A percentile compares a stretch with the other conserved stretches of the same genome.
phyloP scores from a whole-genome alignment of 2,113 vertebrate species.

The Smithornis capensis region DNA sequence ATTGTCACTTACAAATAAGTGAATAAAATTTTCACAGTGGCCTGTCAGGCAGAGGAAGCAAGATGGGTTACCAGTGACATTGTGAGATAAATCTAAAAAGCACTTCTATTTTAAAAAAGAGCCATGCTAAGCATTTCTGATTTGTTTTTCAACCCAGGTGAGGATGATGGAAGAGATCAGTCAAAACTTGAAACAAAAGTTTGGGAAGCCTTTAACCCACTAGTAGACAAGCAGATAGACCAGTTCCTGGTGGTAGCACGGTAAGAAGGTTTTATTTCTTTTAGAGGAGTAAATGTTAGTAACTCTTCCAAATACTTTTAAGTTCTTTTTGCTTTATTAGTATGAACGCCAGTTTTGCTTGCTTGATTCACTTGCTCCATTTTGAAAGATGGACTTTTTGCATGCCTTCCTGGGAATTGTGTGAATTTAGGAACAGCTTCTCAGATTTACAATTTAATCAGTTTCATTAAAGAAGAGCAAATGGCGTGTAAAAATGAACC shows the following conservation, averaged over 20 bases:
- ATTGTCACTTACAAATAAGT: neutral
- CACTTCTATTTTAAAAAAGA: neutral
- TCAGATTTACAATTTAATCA: neutral
- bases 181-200: constrained; percentile 92
- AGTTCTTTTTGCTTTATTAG: neutral
- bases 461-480: neutral
- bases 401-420: neutral
- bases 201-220: constrained; percentile 88
- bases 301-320: neutral
- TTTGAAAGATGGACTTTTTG: neutral
- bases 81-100: neutral
- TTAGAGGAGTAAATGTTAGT: neutral
- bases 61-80: neutral
- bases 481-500: neutral
- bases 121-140: neutral
- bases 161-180: constrained; percentile 89
- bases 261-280: constrained; percentile 74
- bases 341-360: neutral
- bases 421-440: neutral
- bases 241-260: constrained; percentile 98
- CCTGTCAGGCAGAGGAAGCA: neutral
- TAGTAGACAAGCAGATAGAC: constrained; percentile 96
- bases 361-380: neutral
- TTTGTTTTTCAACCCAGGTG: constrained; percentile 72
- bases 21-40: neutral